A percentile compares a stretch with the other conserved stretches of the same genome.
Evolutionary conservation across 1,140 invertebrate species (phyloP).

Genomic region (Eciton burchellii): DNA sequence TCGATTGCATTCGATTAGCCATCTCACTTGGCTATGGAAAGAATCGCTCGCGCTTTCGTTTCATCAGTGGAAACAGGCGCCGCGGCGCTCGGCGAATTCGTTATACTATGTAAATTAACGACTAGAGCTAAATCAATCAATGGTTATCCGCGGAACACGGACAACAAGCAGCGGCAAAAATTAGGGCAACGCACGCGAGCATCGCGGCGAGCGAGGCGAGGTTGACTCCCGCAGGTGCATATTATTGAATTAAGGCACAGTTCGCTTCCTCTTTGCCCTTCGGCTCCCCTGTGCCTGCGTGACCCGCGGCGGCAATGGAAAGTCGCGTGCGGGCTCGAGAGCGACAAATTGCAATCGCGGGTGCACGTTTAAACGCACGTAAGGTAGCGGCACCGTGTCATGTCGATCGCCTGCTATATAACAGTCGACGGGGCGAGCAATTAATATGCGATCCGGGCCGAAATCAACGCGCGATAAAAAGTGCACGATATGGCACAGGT

Average conservation of each 20-base stretch:
- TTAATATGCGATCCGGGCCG: constrained; percentile 58
- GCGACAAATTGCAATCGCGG: constrained; percentile 61
- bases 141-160: constrained; percentile 24
- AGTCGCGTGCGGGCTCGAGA: constrained; percentile 48
- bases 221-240: constrained; percentile 10
- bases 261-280: not conserved
- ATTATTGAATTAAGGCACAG: constrained; percentile 69
- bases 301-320: not conserved
- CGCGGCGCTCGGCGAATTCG: not conserved
- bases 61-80: too few relatives aligned
- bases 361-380: constrained; percentile 54
- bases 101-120: constrained; percentile 10
- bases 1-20: not conserved
- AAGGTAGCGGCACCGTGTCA: constrained; percentile 36
- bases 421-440: constrained; percentile 27
- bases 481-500: not conserved
- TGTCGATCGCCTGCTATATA: constrained; percentile 28
- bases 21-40: not conserved
- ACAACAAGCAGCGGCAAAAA: constrained; percentile 48
- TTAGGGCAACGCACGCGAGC: constrained; percentile 74
- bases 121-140: constrained; percentile 39
- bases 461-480: not conserved
- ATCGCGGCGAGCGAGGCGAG: constrained; percentile 24
- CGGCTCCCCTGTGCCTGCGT: not conserved
- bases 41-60: not conserved